A percentile compares a stretch with the other conserved stretches of the same genome.
Conservation (phyloP, 2,113 vertebrate species). For the Sigmodon hispidus region DNA sequence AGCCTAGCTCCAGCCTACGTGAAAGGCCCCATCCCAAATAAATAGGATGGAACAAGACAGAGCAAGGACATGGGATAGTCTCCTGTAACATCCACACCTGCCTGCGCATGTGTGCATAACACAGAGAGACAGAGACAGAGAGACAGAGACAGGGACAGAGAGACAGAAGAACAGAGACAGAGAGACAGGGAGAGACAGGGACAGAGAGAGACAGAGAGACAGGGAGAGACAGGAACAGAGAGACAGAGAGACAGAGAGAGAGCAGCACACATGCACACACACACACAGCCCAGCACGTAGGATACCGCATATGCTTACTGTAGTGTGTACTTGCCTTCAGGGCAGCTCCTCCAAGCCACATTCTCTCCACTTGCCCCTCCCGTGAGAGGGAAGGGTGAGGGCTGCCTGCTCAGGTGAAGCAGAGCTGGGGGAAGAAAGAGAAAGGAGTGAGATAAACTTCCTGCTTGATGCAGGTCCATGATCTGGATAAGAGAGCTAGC, state of each 20-base stretch:
- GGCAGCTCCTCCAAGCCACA: background rate
- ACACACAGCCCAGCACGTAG: background rate
- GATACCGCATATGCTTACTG: too few relatives aligned
- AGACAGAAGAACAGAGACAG: background rate
- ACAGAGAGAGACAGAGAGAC: background rate
- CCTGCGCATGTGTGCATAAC: too few relatives aligned
- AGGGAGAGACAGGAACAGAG: background rate
- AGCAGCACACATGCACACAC: background rate
- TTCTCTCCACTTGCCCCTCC: background rate
- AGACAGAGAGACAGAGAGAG: background rate
- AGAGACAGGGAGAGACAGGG: background rate
- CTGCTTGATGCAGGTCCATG: background rate
- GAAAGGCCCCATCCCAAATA: background rate
- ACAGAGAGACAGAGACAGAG: background rate
- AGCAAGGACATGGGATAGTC: background rate
- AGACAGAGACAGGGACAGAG: background rate
- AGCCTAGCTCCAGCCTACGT: background rate
- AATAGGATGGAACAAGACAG: background rate
- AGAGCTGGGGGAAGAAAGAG: accelerated
- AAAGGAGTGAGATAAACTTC: background rate
- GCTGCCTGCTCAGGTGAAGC: too few relatives aligned
- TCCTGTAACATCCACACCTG: too few relatives aligned
- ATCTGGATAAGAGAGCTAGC: background rate
- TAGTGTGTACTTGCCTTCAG: background rate
- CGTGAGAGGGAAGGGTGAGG: background rate